Conservation (phyloP, 2,113 vertebrate genomes). For the Xenopus borealis region DNA sequence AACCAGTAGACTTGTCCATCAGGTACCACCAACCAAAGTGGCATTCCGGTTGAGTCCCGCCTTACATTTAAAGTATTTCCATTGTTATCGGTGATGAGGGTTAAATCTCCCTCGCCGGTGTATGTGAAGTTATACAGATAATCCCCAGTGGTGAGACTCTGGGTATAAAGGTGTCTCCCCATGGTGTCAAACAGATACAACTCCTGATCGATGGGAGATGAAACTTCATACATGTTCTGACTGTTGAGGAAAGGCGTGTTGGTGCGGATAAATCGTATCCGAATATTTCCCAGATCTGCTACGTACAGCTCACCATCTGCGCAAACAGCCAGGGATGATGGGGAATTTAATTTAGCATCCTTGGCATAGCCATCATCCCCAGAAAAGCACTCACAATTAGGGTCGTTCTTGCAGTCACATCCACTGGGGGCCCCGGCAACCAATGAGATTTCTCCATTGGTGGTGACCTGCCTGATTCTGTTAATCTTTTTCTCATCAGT, state of each 20-base stretch:
- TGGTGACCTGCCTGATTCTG: slow-evolving; percentile 90
- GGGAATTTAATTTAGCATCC: slow-evolving; percentile 88
- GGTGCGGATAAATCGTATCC: slow-evolving; percentile 88
- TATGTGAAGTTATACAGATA: slow-evolving; percentile 95
- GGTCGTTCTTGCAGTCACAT: slow-evolving; percentile 95
- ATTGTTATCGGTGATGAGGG: slow-evolving; percentile 86
- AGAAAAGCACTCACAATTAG: slow-evolving; percentile 95
- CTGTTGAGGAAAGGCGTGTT: slow-evolving; percentile 92
- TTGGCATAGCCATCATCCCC: slow-evolving; percentile 95
- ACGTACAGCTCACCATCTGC: slow-evolving; percentile 91
- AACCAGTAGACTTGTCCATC: slow-evolving; percentile 95
- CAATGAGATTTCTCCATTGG: slow-evolving; percentile 89
- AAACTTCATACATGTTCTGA: slow-evolving; percentile 91
- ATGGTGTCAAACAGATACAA: slow-evolving; percentile 94
- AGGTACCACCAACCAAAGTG: slow-evolving; percentile 88
- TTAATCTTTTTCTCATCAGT: slow-evolving; percentile 97
- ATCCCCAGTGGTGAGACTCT: slow-evolving; percentile 92
- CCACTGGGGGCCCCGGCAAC: slow-evolving; percentile 90
- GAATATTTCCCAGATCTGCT: slow-evolving; percentile 90
- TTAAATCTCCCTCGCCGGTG: slow-evolving; percentile 81
- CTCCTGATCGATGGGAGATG: slow-evolving; percentile 91
- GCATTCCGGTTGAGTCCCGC: slow-evolving; percentile 89
- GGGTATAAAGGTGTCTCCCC: slow-evolving; percentile 90
- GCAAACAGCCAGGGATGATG: slow-evolving; percentile 87
- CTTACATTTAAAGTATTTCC: slow-evolving; percentile 83